Percentiles rank a stretch among this genome's conserved stretches.
Conservation (phyloP, 2,888 invertebrate genomes). For the Euzophera pinguis region DNA sequence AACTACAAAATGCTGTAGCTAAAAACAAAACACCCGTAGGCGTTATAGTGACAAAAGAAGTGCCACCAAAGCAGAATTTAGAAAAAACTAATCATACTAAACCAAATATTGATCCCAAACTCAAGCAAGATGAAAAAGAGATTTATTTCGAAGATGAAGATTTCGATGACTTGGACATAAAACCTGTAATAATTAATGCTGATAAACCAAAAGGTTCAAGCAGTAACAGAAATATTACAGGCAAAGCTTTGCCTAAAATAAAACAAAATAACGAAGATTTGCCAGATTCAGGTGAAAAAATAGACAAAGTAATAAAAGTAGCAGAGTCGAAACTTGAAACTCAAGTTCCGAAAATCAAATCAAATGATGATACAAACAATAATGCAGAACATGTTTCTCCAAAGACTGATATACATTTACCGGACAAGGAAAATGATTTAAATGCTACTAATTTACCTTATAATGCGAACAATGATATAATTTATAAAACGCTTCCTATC, state of each 20-base stretch:
- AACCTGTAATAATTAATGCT: not conserved
- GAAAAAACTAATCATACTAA: not conserved
- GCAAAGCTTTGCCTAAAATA: not conserved
- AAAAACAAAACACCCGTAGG: not conserved
- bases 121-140: not conserved
- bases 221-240: not conserved
- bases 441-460: too few relatives aligned
- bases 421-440: too few relatives aligned
- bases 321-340: not conserved
- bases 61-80: not conserved
- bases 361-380: not conserved
- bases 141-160: constrained; percentile 2
- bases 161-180: not conserved
- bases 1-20: not conserved
- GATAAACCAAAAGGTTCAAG: not conserved
- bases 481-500: not conserved
- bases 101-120: not conserved
- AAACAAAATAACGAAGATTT: not conserved
- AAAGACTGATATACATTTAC: too few relatives aligned
- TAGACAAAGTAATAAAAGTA: not conserved
- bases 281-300: not conserved
- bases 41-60: not conserved
- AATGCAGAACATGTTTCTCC: not conserved
- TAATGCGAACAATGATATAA: not conserved
- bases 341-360: not conserved